Percentiles rank a stretch among this genome's conserved stretches.
phyloP scores from a whole-genome alignment of 2,888 invertebrate species.

The Lacanobia wlatinum region DNA sequence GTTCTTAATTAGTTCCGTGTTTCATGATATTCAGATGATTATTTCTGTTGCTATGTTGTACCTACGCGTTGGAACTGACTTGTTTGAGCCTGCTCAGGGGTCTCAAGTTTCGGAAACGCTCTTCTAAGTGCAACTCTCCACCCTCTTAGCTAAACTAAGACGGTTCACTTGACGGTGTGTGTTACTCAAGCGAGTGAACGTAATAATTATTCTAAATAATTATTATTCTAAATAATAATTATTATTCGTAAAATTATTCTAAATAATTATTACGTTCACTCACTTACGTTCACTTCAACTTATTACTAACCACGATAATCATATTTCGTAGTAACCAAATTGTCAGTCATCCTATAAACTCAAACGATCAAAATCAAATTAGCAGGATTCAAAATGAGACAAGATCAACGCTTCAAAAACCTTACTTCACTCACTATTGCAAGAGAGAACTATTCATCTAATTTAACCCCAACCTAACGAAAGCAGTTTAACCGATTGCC shows the following conservation, averaged over 20 bases:
- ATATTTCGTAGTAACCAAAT: neutral
- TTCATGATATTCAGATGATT: neutral
- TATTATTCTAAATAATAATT: too few relatives aligned
- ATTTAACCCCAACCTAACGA: slow-evolving; percentile 20
- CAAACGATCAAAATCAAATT: neutral
- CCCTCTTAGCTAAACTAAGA: neutral
- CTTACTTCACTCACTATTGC: neutral
- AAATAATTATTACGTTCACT: too few relatives aligned
- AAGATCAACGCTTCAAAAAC: neutral
- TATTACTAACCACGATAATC: too few relatives aligned
- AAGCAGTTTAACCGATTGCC: slow-evolving; percentile 27
- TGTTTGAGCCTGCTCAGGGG: neutral
- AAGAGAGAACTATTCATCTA: slow-evolving; percentile 22
- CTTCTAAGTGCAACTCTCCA: neutral
- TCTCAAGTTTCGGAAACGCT: neutral
- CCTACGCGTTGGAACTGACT: neutral
- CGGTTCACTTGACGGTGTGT: neutral
- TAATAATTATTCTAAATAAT: too few relatives aligned
- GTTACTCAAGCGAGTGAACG: neutral
- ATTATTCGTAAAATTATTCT: too few relatives aligned
- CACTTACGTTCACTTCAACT: too few relatives aligned
- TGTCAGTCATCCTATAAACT: neutral
- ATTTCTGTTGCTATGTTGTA: slow-evolving; percentile 4
- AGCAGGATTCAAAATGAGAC: neutral
- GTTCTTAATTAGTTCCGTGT: slow-evolving; percentile 1